A percentile compares a stretch with the other conserved stretches of the same genome.
These are phyloP conservation scores for Bufo bufo DNA, from an alignment of 2,113 vertebrate species.

Conservation along the genomic window DNA sequence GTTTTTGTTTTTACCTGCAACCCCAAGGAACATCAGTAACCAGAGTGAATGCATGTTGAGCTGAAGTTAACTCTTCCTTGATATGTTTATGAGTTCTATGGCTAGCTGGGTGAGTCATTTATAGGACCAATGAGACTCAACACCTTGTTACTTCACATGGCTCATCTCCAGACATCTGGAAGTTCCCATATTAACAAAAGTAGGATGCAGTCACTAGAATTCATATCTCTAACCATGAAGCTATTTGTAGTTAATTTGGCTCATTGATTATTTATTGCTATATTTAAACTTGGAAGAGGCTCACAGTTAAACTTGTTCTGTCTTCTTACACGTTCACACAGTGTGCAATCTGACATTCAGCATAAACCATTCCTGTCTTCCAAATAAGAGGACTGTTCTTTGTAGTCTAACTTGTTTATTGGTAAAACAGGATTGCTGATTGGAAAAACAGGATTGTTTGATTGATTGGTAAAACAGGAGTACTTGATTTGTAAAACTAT, in stretches of 20 bases:
- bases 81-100: background rate
- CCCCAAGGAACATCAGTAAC: conserved; percentile 25
- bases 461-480: too few species aligned
- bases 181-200: conserved; percentile 14
- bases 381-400: too few species aligned
- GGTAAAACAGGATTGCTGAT: too few species aligned
- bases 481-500: too few species aligned
- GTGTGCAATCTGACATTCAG: too few species aligned
- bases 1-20: conserved; percentile 20
- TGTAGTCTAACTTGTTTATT: too few species aligned
- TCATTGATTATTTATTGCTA: background rate
- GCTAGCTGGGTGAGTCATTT: background rate
- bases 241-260: background rate
- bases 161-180: conserved; percentile 35
- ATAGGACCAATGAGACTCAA: background rate
- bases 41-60: conserved; percentile 14
- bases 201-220: background rate
- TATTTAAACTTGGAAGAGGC: background rate
- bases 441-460: too few species aligned
- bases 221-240: background rate
- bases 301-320: background rate
- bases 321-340: too few species aligned
- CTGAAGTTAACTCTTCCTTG: background rate
- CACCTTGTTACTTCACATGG: conserved; percentile 10
- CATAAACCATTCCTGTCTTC: too few species aligned